Percentiles rank a stretch among this genome's conserved stretches.
phyloP scores from a whole-genome alignment of 2,113 vertebrate genomes.

The Pseudopodoces humilis region DNA sequence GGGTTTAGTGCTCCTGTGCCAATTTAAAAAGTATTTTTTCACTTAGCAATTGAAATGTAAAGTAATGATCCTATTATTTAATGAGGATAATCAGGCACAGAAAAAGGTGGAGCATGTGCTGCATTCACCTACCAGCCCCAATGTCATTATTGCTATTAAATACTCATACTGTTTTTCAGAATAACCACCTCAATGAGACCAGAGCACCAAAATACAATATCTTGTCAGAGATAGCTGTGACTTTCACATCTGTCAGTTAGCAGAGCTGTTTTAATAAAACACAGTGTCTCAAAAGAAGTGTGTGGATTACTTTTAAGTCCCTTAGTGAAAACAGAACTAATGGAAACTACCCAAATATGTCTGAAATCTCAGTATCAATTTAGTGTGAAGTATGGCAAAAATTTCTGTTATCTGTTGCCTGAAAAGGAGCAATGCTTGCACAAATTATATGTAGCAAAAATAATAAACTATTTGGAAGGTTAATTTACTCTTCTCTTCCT shows the following conservation, averaged over 20 bases:
- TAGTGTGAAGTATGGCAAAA: neutral
- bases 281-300: neutral
- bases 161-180: neutral
- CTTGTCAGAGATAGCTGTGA: neutral
- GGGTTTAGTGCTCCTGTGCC: neutral
- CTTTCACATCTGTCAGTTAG: neutral
- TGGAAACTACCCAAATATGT: neutral
- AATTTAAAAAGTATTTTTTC: neutral
- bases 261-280: neutral
- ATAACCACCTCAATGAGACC: neutral
- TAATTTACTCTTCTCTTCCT: neutral
- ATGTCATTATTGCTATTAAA: neutral
- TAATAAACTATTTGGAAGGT: neutral
- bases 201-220: neutral
- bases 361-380: neutral
- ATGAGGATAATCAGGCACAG: neutral
- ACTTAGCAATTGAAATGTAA: neutral
- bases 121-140: neutral
- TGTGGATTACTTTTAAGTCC: neutral
- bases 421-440: neutral
- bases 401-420: neutral
- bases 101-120: neutral
- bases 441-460: neutral
- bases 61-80: neutral
- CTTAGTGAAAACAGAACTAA: neutral